Conservation (phyloP, 2,888 invertebrate species). For the Andrena praecox region DNA sequence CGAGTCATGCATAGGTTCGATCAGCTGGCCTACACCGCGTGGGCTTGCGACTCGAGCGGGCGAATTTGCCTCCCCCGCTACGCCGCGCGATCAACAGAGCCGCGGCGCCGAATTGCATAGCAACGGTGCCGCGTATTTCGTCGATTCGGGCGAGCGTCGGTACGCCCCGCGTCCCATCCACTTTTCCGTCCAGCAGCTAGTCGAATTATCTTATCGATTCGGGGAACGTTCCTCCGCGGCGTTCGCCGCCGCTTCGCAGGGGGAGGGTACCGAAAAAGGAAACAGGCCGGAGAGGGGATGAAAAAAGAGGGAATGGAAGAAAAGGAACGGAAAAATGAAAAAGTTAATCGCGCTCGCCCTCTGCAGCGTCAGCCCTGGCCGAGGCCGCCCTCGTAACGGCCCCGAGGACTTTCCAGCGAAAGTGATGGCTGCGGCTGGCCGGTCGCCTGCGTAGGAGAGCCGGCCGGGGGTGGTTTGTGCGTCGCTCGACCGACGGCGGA, state of each 20-base stretch:
- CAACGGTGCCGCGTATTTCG: constrained; percentile 65
- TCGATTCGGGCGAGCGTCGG: constrained; percentile 40
- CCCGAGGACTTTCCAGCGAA: constrained; percentile 74
- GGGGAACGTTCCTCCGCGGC: constrained; percentile 24
- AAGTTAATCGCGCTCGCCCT: constrained; percentile 59
- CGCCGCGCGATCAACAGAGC: background rate
- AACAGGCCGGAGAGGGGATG: no score
- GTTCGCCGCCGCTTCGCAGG: background rate
- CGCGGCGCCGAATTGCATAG: constrained; percentile 52
- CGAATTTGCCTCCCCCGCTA: no score
- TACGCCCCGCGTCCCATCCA: constrained; percentile 9
- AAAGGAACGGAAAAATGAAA: constrained; percentile 25
- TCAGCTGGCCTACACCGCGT: no score
- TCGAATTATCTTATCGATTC: constrained; percentile 67
- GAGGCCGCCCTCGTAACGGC: constrained; percentile 59
- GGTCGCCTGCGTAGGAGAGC: constrained; percentile 72
- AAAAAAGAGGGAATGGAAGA: background rate
- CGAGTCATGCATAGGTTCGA: no score
- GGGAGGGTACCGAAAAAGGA: background rate
- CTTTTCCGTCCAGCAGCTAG: constrained; percentile 49
- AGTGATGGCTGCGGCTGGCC: constrained; percentile 78
- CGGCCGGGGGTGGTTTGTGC: constrained; percentile 51
- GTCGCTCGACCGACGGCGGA: constrained; percentile 48
- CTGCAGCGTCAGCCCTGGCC: constrained; percentile 73
- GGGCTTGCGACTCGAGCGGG: no score